Percentiles rank a stretch among this genome's conserved stretches.
These are phyloP conservation scores for Lemur catta DNA, from an alignment of 2,797 vertebrate genomes.

Conservation along the genomic window DNA sequence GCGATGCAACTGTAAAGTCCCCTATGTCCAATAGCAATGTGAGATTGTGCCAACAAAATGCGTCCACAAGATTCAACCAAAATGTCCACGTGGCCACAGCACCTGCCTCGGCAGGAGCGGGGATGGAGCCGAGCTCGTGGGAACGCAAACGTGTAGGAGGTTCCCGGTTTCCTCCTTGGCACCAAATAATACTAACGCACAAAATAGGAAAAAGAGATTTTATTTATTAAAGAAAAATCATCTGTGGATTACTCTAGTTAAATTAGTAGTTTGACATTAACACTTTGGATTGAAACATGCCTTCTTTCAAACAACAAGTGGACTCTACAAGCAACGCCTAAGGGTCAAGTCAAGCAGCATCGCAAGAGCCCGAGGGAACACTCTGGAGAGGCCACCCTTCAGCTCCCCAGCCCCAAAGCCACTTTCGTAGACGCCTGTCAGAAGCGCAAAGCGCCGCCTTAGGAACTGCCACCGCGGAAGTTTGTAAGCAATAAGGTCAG, in stretches of 20 bases:
- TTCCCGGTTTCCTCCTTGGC: accelerated
- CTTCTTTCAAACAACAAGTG: constrained; percentile 15
- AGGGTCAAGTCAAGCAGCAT: constrained; percentile 52
- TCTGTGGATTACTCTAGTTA: constrained; percentile 55
- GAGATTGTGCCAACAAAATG: accelerated
- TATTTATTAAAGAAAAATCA: constrained; percentile 76
- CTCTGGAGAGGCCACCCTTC: constrained; percentile 47
- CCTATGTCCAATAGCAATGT: accelerated
- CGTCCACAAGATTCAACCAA: not conserved
- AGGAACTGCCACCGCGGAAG: constrained; percentile 54
- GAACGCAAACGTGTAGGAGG: accelerated
- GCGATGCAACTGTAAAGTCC: accelerated
- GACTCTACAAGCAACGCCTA: constrained; percentile 28
- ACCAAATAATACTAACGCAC: constrained; percentile 3
- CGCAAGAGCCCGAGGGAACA: constrained; percentile 68
- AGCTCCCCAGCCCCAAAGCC: constrained; percentile 50
- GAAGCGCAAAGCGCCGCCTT: constrained; percentile 55
- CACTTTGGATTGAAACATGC: constrained; percentile 59
- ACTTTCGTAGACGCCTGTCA: constrained; percentile 76
- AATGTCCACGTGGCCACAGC: not conserved
- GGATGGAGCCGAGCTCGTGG: not conserved
- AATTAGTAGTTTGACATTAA: constrained; percentile 45
- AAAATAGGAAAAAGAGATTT: constrained; percentile 79
- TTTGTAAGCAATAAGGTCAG: not conserved
- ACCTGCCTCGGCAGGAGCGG: not conserved